A percentile compares a stretch with the other conserved stretches of the same genome.
Evolutionary conservation across 2,797 vertebrate genomes (phyloP).

Genomic region (Xerus rutilus): DNA sequence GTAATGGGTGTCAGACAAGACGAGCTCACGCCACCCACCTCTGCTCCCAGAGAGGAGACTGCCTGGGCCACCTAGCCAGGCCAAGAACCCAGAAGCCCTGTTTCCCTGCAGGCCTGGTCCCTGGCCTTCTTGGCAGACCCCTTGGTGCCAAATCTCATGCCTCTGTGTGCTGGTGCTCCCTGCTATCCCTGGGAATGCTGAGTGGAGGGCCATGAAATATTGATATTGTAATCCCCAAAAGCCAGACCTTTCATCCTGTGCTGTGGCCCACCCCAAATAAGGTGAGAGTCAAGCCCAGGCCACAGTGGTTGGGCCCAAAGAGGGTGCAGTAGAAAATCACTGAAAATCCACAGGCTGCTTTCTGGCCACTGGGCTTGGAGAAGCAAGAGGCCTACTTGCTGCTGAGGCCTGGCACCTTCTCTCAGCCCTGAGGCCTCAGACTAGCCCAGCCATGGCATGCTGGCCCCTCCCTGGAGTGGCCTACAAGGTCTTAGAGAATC

Average conservation of each 20-base stretch:
- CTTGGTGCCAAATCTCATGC: background rate
- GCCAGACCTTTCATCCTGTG: background rate
- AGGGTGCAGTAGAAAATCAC: background rate
- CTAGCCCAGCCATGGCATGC: fast-evolving
- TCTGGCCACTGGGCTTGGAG: background rate
- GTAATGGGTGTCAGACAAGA: background rate
- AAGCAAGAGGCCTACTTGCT: background rate
- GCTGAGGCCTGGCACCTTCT: background rate
- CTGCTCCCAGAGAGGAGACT: background rate
- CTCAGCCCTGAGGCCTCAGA: background rate
- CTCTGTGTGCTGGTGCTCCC: background rate
- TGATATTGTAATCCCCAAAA: background rate
- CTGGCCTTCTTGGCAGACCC: fast-evolving
- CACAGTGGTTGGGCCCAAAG: background rate
- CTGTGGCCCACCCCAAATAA: background rate
- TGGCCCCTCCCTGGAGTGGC: no score
- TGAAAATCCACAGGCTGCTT: background rate
- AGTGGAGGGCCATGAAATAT: conserved; percentile 51
- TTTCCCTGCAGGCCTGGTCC: background rate
- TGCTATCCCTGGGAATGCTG: background rate
- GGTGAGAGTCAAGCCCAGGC: background rate
- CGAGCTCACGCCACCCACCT: background rate
- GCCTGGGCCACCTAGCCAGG: background rate
- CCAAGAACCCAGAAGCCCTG: background rate
- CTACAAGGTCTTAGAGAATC: background rate